Evolutionary conservation across 2,888 invertebrate genomes (phyloP).

Genomic region (Poecilobothrus nobilitatus): DNA sequence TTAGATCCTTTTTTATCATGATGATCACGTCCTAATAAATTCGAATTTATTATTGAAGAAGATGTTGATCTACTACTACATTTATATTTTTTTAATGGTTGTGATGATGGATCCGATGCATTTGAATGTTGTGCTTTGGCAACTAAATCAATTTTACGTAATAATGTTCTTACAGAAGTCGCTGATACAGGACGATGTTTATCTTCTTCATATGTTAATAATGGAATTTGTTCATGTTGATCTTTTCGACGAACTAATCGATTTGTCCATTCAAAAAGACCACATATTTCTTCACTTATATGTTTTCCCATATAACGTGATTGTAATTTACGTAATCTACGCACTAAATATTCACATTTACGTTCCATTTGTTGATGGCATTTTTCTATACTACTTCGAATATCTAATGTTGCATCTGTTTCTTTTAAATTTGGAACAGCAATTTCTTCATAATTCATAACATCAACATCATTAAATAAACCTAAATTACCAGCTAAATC

Average conservation of each 20-base stretch:
- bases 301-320: slow-evolving; percentile 66
- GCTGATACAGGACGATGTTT: slow-evolving; percentile 44
- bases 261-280: slow-evolving; percentile 66
- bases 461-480: slow-evolving; percentile 26
- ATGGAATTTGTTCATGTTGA: slow-evolving; percentile 29
- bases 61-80: slow-evolving; percentile 27
- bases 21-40: slow-evolving; percentile 15
- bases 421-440: slow-evolving; percentile 17
- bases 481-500: slow-evolving; percentile 37
- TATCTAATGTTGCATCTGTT: slow-evolving; percentile 24
- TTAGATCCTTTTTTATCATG: slow-evolving; percentile 11
- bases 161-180: slow-evolving; percentile 50
- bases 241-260: slow-evolving; percentile 35
- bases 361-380: slow-evolving; percentile 51
- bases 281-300: slow-evolving; percentile 67
- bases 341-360: slow-evolving; percentile 60
- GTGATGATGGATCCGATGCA: slow-evolving; percentile 18
- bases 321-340: slow-evolving; percentile 69
- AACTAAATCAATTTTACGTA: slow-evolving; percentile 36
- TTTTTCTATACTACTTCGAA: slow-evolving; percentile 34
- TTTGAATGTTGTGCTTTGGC: slow-evolving; percentile 34
- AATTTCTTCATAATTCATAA: slow-evolving; percentile 25
- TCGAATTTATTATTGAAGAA: neutral
- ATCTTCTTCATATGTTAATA: slow-evolving; percentile 34
- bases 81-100: neutral